phyloP scores from a whole-genome alignment of 2,888 invertebrate genomes.

The Himalopsyche japonica region DNA sequence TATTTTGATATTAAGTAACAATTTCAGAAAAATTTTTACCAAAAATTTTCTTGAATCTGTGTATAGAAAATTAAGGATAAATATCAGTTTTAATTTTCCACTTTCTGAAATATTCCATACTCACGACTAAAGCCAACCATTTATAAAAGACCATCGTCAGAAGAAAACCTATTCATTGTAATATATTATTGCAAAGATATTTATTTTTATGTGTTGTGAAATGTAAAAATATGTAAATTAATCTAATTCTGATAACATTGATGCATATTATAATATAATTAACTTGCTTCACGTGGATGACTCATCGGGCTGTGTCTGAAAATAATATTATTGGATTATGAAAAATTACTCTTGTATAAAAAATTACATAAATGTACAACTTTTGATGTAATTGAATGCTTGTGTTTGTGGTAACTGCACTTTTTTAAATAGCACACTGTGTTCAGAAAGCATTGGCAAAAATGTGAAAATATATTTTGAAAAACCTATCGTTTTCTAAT shows the following conservation, averaged over 20 bases:
- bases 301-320: conserved; percentile 31
- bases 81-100: no score
- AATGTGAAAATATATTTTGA: no score
- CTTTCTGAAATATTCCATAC: no score
- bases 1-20: no score
- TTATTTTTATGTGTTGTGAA: neutral
- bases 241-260: neutral
- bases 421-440: neutral
- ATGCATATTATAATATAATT: neutral
- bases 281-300: conserved; percentile 13
- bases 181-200: no score
- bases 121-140: no score
- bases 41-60: no score
- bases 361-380: neutral
- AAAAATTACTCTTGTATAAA: neutral
- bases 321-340: neutral
- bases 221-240: neutral
- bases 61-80: no score
- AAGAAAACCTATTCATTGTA: no score
- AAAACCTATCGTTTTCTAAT: no score
- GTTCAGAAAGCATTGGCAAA: neutral
- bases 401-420: neutral
- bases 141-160: no score
- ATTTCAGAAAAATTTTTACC: no score
- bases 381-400: neutral